Evolutionary conservation across 35 echinoderm and acorn worm species (phyloP).

Genomic region (Amphiura filiformis): DNA sequence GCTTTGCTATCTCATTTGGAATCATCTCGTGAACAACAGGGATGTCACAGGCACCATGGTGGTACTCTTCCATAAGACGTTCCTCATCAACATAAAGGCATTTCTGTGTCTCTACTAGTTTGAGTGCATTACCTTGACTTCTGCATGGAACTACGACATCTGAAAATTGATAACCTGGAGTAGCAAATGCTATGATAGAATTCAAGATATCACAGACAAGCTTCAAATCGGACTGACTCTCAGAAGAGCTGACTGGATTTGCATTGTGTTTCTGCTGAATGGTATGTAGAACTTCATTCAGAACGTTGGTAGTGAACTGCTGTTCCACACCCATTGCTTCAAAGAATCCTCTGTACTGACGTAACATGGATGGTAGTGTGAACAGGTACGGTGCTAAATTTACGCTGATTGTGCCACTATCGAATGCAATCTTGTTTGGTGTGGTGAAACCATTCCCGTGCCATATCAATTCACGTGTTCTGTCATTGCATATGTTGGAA

Average conservation of each 20-base stretch:
- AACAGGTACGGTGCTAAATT: conserved; percentile 18
- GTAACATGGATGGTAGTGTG: neutral
- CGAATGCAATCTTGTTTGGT: conserved; percentile 27
- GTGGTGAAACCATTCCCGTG: conserved; percentile 35
- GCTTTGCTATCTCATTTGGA: conserved; percentile 17
- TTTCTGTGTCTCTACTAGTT: neutral
- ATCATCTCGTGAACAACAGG: conserved; percentile 11
- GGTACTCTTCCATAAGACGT: neutral
- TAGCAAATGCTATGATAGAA: neutral
- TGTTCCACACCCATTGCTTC: neutral
- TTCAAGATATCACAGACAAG: conserved; percentile 12
- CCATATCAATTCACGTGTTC: conserved; percentile 10
- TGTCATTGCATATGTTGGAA: neutral
- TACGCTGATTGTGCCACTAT: neutral
- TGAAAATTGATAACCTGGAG: neutral
- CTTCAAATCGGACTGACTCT: neutral
- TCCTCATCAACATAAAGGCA: conserved; percentile 22
- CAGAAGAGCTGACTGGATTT: neutral
- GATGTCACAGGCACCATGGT: neutral
- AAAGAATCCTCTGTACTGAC: neutral
- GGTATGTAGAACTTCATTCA: neutral
- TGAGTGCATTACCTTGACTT: neutral
- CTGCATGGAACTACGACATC: conserved; percentile 15
- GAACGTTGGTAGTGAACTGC: neutral
- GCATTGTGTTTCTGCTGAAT: neutral